Evolutionary conservation across 2,113 vertebrate species (phyloP).

Genomic region (Oreochromis aureus): DNA sequence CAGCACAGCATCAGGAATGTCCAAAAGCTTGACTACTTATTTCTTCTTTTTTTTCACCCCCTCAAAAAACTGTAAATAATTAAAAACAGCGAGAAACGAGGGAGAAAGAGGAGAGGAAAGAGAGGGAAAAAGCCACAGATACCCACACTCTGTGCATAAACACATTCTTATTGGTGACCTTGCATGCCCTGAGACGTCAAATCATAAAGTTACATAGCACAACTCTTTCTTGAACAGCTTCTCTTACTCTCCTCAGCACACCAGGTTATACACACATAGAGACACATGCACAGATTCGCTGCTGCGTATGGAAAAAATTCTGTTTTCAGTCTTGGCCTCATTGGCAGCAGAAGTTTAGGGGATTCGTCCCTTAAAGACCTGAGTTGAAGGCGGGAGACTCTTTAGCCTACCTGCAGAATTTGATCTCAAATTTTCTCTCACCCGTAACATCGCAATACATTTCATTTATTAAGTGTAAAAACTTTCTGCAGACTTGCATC

Average conservation of each 20-base stretch:
- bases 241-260: background rate
- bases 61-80: constrained; percentile 68
- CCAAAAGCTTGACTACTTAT: constrained; percentile 72
- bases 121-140: constrained; percentile 39
- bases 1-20: constrained; percentile 64
- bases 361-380: background rate
- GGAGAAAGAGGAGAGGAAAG: background rate
- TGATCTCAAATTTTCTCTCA: background rate
- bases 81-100: constrained; percentile 48
- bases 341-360: background rate
- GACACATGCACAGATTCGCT: background rate
- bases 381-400: background rate
- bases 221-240: background rate
- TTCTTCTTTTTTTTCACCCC: constrained; percentile 26
- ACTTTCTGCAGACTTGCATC: background rate
- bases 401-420: background rate
- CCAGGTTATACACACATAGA: background rate
- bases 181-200: constrained; percentile 39
- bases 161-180: constrained; percentile 64
- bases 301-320: background rate
- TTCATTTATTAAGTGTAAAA: background rate
- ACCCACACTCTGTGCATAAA: constrained; percentile 59
- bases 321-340: background rate
- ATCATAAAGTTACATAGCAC: constrained; percentile 27
- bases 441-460: background rate